These are phyloP conservation scores for Taxidea taxus DNA, from an alignment of 2,113 vertebrate species.

Conservation along the genomic window DNA sequence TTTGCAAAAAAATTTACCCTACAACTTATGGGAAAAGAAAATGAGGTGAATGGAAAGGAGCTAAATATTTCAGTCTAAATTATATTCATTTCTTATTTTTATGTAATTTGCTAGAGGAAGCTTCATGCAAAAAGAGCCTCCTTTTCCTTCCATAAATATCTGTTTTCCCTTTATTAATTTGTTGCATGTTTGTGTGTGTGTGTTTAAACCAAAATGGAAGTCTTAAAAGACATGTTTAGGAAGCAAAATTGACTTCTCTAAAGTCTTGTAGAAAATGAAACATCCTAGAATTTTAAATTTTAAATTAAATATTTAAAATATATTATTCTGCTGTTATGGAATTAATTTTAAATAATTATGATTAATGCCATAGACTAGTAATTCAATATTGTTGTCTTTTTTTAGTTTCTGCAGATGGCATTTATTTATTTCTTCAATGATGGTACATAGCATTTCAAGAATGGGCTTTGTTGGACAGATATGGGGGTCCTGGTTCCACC, in stretches of 20 bases:
- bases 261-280: neutral
- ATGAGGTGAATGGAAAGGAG: neutral
- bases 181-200: neutral
- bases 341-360: neutral
- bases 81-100: slow-evolving; percentile 5
- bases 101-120: neutral
- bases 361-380: neutral
- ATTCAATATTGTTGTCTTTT: neutral
- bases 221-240: slow-evolving; percentile 22
- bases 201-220: slow-evolving; percentile 15
- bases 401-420: neutral
- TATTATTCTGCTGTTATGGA: neutral
- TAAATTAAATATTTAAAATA: neutral
- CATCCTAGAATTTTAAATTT: neutral
- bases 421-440: neutral
- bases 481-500: neutral
- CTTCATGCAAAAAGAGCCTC: neutral
- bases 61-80: slow-evolving; percentile 16
- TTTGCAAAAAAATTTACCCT: neutral
- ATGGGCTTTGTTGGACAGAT: neutral
- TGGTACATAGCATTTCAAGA: slow-evolving; percentile 13
- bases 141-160: neutral
- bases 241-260: neutral
- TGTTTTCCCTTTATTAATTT: neutral
- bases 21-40: neutral